Evolutionary conservation across 2,113 vertebrate genomes (phyloP).

Genomic region (Brachypteracias leptosomus): DNA sequence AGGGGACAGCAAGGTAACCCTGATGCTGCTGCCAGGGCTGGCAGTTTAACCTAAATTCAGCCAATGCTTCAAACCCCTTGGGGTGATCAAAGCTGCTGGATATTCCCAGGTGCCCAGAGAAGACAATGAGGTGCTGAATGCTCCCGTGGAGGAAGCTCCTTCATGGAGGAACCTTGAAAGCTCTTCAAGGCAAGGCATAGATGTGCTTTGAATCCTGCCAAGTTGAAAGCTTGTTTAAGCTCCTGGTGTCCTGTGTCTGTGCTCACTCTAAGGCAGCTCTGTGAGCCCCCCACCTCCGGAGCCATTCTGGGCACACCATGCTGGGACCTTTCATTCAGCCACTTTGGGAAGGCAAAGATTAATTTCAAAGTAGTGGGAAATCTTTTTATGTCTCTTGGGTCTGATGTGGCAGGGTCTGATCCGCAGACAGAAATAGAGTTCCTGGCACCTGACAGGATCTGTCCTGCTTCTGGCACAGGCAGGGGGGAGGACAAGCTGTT

Average conservation of each 20-base stretch:
- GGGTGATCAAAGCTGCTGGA: not conserved
- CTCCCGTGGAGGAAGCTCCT: not conserved
- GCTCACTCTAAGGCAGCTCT: not conserved
- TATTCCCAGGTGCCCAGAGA: not conserved
- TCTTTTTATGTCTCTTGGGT: not conserved
- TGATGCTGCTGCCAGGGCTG: not conserved
- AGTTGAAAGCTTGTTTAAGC: not conserved
- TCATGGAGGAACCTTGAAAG: not conserved
- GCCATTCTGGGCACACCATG: not conserved
- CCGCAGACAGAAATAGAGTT: slow-evolving; percentile 11
- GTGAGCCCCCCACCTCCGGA: not conserved
- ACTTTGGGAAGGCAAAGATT: not conserved
- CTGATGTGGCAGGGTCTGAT: slow-evolving; percentile 21
- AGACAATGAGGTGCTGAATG: not conserved
- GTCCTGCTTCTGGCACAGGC: not conserved
- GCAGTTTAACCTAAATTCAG: not conserved
- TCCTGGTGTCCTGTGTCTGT: not conserved
- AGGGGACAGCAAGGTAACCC: not conserved
- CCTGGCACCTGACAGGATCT: not conserved
- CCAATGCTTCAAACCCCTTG: not conserved
- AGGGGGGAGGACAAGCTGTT: not conserved
- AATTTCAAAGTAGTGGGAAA: not conserved
- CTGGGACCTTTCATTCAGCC: not conserved
- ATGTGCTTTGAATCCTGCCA: not conserved
- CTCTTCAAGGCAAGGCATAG: not conserved